Percentiles rank a stretch among this genome's conserved stretches.
Conservation (phyloP, 2,797 vertebrate species). For the Odontamblyopus rebecca region DNA sequence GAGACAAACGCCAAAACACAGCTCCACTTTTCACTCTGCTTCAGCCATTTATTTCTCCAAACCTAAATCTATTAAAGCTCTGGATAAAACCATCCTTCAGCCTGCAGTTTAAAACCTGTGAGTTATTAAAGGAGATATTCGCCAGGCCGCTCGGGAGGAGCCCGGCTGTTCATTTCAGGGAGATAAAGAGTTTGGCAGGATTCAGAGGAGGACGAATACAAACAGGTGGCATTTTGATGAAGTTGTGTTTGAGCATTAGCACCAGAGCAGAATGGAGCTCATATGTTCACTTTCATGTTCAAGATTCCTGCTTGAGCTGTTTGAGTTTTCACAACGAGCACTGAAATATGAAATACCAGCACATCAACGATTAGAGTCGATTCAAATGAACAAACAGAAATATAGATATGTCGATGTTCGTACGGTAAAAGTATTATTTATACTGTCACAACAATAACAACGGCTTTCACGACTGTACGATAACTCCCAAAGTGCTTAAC, state of each 20-base stretch:
- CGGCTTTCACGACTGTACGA: too few relatives aligned
- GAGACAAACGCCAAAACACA: neutral
- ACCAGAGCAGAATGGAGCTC: neutral
- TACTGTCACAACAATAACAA: too few relatives aligned
- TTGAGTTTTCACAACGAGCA: neutral
- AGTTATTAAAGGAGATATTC: constrained; percentile 13
- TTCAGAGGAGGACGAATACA: neutral
- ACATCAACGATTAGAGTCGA: neutral
- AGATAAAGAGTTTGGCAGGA: constrained; percentile 6
- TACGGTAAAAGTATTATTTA: too few relatives aligned
- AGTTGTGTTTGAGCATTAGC: constrained; percentile 8
- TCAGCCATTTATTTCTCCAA: neutral
- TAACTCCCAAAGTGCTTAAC: too few relatives aligned
- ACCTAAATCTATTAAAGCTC: neutral
- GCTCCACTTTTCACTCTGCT: neutral
- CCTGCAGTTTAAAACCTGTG: neutral
- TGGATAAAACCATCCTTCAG: neutral
- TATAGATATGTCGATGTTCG: too few relatives aligned
- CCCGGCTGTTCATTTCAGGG: neutral
- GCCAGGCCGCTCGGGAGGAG: neutral
- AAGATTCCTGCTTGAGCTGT: neutral
- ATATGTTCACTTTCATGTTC: constrained; percentile 3
- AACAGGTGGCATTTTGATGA: constrained; percentile 13
- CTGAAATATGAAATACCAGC: neutral
- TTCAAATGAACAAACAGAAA: too few relatives aligned